These are phyloP conservation scores for Sisyra terminalis DNA, from an alignment of 2,888 invertebrate genomes.

Conservation along the genomic window DNA sequence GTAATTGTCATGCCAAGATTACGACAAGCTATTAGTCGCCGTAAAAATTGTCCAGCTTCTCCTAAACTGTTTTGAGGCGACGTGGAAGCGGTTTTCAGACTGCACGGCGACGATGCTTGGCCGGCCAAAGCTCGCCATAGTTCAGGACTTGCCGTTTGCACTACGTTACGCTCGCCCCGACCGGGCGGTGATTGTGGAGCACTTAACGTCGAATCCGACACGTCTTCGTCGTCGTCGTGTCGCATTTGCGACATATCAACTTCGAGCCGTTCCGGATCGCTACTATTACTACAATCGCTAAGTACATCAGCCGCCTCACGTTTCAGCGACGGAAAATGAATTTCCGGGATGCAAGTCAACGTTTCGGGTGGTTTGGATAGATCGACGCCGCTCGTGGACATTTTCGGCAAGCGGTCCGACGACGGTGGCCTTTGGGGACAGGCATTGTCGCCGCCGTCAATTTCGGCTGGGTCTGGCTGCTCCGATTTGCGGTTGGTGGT, in stretches of 20 bases:
- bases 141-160: slow-evolving; percentile 16
- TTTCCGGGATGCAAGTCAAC: slow-evolving; percentile 24
- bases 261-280: slow-evolving; percentile 58
- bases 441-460: not conserved
- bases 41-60: slow-evolving; percentile 57
- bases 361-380: slow-evolving; percentile 24
- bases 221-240: slow-evolving; percentile 24
- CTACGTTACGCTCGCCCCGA: slow-evolving; percentile 23
- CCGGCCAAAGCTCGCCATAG: slow-evolving; percentile 35
- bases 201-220: slow-evolving; percentile 24
- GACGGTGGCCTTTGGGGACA: not conserved
- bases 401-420: not conserved
- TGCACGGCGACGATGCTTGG: too few relatives aligned
- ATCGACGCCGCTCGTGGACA: slow-evolving; percentile 18
- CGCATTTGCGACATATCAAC: slow-evolving; percentile 43
- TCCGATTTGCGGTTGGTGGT: not conserved
- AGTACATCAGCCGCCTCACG: slow-evolving; percentile 25
- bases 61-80: slow-evolving; percentile 31
- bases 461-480: not conserved
- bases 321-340: slow-evolving; percentile 20
- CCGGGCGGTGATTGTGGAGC: slow-evolving; percentile 22
- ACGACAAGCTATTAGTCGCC: slow-evolving; percentile 60
- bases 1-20: slow-evolving; percentile 54
- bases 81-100: slow-evolving; percentile 11
- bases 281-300: slow-evolving; percentile 51